Evolutionary conservation across 2,888 invertebrate species (phyloP), one percentile per base, ranked within the genome.

Genomic region (Cantharis flavilabris): DNA sequence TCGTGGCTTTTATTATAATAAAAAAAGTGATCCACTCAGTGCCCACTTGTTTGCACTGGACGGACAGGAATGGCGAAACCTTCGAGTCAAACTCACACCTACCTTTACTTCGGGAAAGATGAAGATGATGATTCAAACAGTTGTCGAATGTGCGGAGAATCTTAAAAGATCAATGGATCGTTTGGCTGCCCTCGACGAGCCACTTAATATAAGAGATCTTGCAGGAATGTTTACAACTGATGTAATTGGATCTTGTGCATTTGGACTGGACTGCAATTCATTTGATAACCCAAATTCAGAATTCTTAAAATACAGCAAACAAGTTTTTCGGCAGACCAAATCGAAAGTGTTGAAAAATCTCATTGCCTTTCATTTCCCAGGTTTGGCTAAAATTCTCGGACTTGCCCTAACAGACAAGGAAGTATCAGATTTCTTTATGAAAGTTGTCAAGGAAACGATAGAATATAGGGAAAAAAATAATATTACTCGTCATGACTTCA

Each of bases 201-300:
- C 81, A 9, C 72, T 86, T 9, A 83, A 86, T 28, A 82, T 84
- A 18, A 84, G 90, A 10, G 90, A 91, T 62, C 87, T 91, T 49
- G 89, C 90, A 78, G 90, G 90, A 4, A 89, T 90, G 79, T 91
- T 90, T 82, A 89, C 77, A 0, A 75, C 91, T 0, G 92, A 92
- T 82, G 90, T 91, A 2, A 91, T 92, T 26, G 91, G 90, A 0
- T 90, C 89, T 67, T 90, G 91, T 75, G 92, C 91, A 7, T 92
- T 92, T 83, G 92, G 92, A 20, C 86, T 92, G 3, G 90, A 91
- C 11, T 77, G 77, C 33, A 71, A 73, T 11, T 71, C 69, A 7
- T 69, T 77, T 5, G 64, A 63, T 0, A 80, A 90, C 90, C 80
- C 90, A 91, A 81, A 89, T 90, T 20, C 89, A 91, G 70, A 88